Base-by-base conservation (phyloP, 1,140 invertebrate genomes). In the Myzus persicae region DNA sequence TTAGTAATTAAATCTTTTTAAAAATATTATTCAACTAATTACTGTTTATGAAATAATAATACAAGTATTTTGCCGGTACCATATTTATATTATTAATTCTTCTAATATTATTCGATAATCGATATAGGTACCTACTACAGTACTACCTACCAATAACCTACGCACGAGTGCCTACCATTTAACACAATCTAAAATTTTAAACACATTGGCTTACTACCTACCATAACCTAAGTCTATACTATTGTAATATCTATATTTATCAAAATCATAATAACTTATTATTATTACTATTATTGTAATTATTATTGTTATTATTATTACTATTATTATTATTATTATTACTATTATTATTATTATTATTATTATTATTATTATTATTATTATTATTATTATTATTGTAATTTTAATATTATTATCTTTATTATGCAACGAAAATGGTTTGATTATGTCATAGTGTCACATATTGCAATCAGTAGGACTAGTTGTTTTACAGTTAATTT, bases 351-450 rank as follows among this genome's bases (percentile, higher is more conserved):
- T 67, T 31, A 11, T 67, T 3, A 59, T 59, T n/a, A 31, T 67
- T 31, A 11, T n/a, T n/a, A n/a, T n/a, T n/a, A 54, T 54, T 31
- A 26, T 59, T 26, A 8, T 59, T 31, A 59, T 59, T 59, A 26
- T 31, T 59, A 31, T 9, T 31, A 8, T 54, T 26, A 59, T 59
- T 59, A 59, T 59, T 22, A 59, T 9, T 59, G 26, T 67, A 67
- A 67, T 67, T n/a, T 67, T n/a, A n/a, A 67, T 67, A n/a, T n/a
- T 31, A 59, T 59, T 67, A n/a, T 67, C n/a, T n/a, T 76, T 76
- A n/a, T 76, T n/a, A n/a, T n/a, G 59, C 18, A 76, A n/a, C 4
- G n/a, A n/a, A 76, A 76, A 76, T n/a, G 14, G 5, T 76, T 76
- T 20, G 31, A n/a, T 67, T 76, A n/a, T n/a, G 59, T n/a, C 31